These are phyloP conservation scores for Lipophrys pholis DNA, from an alignment of 2,113 vertebrate genomes.

Conservation along the genomic window DNA sequence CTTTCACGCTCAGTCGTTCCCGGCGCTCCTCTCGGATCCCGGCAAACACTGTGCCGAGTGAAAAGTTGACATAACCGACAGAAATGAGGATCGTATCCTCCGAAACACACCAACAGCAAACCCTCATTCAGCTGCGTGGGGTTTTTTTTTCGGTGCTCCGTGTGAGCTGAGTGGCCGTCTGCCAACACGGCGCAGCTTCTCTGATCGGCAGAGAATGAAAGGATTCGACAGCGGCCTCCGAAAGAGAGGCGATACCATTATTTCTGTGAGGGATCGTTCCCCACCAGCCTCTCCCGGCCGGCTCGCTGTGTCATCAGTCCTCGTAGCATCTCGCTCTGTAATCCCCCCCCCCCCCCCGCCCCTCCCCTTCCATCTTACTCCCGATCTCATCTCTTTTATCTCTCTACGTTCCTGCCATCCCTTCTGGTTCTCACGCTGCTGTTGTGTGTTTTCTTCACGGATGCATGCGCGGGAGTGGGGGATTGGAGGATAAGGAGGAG, in stretches of 20 bases:
- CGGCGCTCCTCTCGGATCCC: not conserved
- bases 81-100: not conserved
- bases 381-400: conserved; percentile 67
- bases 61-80: not conserved
- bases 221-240: conserved; percentile 50
- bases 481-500: too few relatives aligned
- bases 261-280: conserved; percentile 34
- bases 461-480: conserved; percentile 27
- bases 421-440: conserved; percentile 49
- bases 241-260: conserved; percentile 60
- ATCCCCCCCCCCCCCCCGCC: conserved; percentile 24
- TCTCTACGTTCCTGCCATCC: conserved; percentile 32
- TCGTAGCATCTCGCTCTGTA: conserved; percentile 18
- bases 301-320: not conserved
- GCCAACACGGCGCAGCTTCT: conserved; percentile 33
- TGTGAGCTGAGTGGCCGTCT: conserved; percentile 14
- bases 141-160: not conserved
- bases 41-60: not conserved
- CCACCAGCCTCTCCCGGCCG: not conserved
- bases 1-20: not conserved
- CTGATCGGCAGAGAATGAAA: conserved; percentile 48
- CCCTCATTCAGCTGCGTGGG: too few relatives aligned
- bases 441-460: conserved; percentile 49
- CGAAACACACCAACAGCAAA: too few relatives aligned
- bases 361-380: conserved; percentile 36